phyloP scores from a whole-genome alignment of 92 coral and sea anemone species.

The Meandrina meandrites region DNA sequence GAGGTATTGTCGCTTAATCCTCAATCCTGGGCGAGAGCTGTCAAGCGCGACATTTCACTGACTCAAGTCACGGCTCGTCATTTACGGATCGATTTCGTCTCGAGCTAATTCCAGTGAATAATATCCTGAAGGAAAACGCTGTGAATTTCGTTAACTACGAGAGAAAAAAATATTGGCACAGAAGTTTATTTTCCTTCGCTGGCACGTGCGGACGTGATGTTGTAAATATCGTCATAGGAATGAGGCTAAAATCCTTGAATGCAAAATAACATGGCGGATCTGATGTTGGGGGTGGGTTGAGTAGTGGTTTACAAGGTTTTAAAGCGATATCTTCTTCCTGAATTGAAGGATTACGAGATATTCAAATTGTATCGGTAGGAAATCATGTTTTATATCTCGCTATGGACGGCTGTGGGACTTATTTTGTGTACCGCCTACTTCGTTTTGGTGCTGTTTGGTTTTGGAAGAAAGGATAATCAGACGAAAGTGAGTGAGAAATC shows the following conservation, averaged over 20 bases:
- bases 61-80: slow-evolving; percentile 14
- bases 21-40: not conserved
- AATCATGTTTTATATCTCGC: slow-evolving; percentile 48
- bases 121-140: not conserved
- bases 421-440: slow-evolving; percentile 53
- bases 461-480: slow-evolving; percentile 11
- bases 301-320: slow-evolving; percentile 13
- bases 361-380: not conserved
- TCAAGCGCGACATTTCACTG: slow-evolving; percentile 12
- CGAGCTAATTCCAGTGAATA: not conserved
- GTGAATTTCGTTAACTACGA: not conserved
- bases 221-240: slow-evolving; percentile 25
- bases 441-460: slow-evolving; percentile 36
- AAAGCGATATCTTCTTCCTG: not conserved
- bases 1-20: slow-evolving; percentile 13
- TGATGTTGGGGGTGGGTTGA: slow-evolving; percentile 22
- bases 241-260: slow-evolving; percentile 14
- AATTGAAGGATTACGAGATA: not conserved
- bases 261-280: slow-evolving; percentile 34
- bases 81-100: slow-evolving; percentile 15
- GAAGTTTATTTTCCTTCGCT: slow-evolving; percentile 2
- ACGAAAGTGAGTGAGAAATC: slow-evolving; percentile 31
- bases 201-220: slow-evolving; percentile 46
- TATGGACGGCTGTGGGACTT: slow-evolving; percentile 61
- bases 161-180: not conserved